Percentiles rank a stretch among this genome's conserved stretches.
Conservation (phyloP, 2,888 invertebrate species). For the Machimus rusticus region DNA sequence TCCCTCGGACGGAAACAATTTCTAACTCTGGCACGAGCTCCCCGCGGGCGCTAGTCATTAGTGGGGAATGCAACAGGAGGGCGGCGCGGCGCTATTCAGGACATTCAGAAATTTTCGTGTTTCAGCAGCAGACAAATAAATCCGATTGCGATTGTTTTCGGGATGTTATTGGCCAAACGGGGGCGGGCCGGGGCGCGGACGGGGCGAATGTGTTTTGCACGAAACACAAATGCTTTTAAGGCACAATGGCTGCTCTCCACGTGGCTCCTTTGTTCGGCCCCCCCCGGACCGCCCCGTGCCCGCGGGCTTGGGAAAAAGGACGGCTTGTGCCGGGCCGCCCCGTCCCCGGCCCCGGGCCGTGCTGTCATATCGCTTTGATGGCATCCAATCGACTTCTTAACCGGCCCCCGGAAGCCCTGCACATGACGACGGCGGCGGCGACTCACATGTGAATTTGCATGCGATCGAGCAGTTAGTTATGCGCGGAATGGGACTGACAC, state of each 20-base stretch:
- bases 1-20: not conserved
- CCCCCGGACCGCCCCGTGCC: not conserved
- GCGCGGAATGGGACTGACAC: not conserved
- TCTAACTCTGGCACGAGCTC: not conserved
- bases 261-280: not conserved
- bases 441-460: not conserved
- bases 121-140: not conserved
- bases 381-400: not conserved
- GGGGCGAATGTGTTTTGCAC: not conserved
- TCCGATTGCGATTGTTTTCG: not conserved
- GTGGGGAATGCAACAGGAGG: not conserved
- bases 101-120: conserved; percentile 6
- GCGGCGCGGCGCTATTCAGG: not conserved
- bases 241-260: not conserved
- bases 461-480: not conserved
- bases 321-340: not conserved
- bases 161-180: not conserved
- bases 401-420: not conserved
- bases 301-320: not conserved
- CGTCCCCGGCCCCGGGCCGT: not conserved
- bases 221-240: not conserved
- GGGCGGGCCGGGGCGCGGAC: not conserved
- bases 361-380: not conserved
- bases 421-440: not conserved
- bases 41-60: not conserved